phyloP scores from a whole-genome alignment of 2,113 vertebrate genomes.

The Pteronura brasiliensis region DNA sequence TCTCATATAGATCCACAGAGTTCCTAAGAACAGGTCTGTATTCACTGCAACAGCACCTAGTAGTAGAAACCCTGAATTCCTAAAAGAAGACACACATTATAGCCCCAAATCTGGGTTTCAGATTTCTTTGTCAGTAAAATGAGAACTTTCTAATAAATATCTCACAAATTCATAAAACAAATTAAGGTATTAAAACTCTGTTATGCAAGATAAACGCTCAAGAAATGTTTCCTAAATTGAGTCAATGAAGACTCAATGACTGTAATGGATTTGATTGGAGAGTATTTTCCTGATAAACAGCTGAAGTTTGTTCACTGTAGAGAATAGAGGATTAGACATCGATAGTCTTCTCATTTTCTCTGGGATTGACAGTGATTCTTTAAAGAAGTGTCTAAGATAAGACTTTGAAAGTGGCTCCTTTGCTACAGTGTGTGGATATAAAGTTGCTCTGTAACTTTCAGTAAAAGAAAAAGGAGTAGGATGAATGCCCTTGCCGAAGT shows the following conservation, averaged over 20 bases:
- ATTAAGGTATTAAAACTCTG: background rate
- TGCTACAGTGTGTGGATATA: background rate
- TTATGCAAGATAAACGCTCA: background rate
- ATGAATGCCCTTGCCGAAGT: background rate
- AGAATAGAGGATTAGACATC: background rate
- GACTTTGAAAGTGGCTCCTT: background rate
- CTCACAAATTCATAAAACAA: conserved; percentile 4
- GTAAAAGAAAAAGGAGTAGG: background rate
- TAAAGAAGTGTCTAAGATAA: background rate
- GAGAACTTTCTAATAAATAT: background rate
- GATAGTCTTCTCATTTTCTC: background rate
- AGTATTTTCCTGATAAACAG: background rate
- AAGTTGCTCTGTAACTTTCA: background rate
- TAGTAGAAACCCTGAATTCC: background rate
- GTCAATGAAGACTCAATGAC: background rate
- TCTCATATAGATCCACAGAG: background rate
- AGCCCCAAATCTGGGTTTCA: background rate
- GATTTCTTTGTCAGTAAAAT: conserved; percentile 1
- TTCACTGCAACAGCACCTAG: background rate
- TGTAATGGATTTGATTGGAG: background rate
- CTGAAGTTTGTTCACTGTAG: background rate
- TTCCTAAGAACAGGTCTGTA: background rate
- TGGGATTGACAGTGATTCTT: background rate
- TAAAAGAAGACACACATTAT: background rate
- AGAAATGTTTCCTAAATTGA: background rate